Evolutionary conservation across 2,888 invertebrate species (phyloP).

Genomic region (Hymenopus coronatus): DNA sequence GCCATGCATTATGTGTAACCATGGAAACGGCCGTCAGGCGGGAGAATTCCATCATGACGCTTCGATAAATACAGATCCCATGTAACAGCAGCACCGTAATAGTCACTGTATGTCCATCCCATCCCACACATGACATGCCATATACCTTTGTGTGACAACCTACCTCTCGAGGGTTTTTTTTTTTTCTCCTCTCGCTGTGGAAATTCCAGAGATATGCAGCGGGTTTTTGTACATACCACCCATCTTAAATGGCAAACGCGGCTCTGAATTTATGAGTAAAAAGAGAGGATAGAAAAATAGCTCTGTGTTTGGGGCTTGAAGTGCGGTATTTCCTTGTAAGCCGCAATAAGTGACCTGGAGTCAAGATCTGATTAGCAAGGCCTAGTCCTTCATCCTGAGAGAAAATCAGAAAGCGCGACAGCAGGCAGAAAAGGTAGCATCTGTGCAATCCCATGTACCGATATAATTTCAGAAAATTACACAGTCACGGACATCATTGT

Average conservation of each 20-base stretch:
- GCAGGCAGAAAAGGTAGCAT: no score
- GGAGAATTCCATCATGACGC: conserved; percentile 30
- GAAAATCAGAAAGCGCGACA: no score
- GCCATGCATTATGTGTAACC: conserved; percentile 29
- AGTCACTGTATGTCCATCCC: neutral
- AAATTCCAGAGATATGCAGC: neutral
- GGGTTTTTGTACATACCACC: neutral
- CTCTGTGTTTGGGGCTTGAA: neutral
- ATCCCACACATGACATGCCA: conserved; percentile 6
- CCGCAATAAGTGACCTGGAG: neutral
- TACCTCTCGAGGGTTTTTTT: neutral
- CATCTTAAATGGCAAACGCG: neutral
- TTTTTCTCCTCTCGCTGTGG: neutral
- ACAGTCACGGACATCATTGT: no score
- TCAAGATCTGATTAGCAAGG: neutral
- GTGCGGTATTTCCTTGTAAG: neutral
- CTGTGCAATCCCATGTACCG: no score
- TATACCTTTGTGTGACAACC: neutral
- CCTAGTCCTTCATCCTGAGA: neutral
- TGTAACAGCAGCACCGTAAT: neutral
- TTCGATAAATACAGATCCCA: conserved; percentile 25
- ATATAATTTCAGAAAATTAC: no score
- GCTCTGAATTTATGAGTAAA: neutral
- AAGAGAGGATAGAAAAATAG: neutral
- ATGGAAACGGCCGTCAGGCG: conserved; percentile 25